A percentile compares a stretch with the other conserved stretches of the same genome.
Conservation (phyloP, 2,113 vertebrate genomes). For the Cynoglossus semilaevis region DNA sequence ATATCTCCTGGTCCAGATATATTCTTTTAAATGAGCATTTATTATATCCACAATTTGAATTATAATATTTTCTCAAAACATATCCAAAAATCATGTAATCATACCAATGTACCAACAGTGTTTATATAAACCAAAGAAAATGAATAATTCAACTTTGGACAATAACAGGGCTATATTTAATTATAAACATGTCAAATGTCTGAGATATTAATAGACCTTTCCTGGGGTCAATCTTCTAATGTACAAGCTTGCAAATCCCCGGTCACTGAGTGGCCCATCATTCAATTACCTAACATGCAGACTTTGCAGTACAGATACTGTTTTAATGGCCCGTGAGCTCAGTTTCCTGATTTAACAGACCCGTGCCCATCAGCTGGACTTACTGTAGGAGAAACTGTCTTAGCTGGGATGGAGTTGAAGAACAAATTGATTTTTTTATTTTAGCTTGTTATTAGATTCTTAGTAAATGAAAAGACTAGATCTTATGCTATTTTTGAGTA, state of each 20-base stretch:
- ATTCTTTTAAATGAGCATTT: too few relatives aligned
- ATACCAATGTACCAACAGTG: too few relatives aligned
- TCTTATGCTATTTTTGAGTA: too few relatives aligned
- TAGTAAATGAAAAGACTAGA: too few relatives aligned
- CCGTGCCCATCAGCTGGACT: constrained; percentile 15
- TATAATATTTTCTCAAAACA: too few relatives aligned
- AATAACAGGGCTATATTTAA: background rate
- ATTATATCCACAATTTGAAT: too few relatives aligned
- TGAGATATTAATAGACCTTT: constrained; percentile 16
- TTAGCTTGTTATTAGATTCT: too few relatives aligned
- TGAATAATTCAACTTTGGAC: background rate
- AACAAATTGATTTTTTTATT: background rate
- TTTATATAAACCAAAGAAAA: too few relatives aligned
- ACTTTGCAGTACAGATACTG: constrained; percentile 23
- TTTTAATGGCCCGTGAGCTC: constrained; percentile 23
- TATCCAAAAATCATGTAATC: too few relatives aligned
- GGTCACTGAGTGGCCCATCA: constrained; percentile 9
- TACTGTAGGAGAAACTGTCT: background rate
- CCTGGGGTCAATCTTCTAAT: constrained; percentile 30
- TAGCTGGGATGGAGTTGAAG: background rate
- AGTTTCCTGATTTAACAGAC: constrained; percentile 5
- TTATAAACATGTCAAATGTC: background rate
- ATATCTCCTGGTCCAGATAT: too few relatives aligned
- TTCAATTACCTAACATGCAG: constrained; percentile 20
- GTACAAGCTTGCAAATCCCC: constrained; percentile 20